These are phyloP conservation scores for Lithophane ornitopus DNA, from an alignment of 2,888 invertebrate genomes.

Conservation along the genomic window DNA sequence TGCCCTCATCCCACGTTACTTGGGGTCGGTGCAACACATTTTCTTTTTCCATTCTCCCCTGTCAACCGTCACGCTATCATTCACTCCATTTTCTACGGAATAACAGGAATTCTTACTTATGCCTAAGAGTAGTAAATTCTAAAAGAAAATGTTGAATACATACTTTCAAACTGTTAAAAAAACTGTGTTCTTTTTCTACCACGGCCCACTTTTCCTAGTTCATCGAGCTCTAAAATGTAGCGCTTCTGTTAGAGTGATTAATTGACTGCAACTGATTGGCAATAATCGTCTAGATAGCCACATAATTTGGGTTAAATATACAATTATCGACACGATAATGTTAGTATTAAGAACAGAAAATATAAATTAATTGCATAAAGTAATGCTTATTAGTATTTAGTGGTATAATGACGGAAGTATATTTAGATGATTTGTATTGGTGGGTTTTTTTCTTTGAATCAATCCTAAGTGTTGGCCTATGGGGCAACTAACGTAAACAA, in stretches of 20 bases:
- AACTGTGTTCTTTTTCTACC: constrained; percentile 2
- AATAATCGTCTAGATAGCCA: constrained; percentile 18
- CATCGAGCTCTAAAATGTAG: constrained; percentile 20
- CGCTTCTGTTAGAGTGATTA: constrained; percentile 9
- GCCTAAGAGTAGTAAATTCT: not conserved
- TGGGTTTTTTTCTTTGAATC: not conserved
- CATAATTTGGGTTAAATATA: constrained; percentile 39
- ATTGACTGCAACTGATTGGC: constrained; percentile 49
- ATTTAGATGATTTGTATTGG: not conserved
- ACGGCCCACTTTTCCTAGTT: constrained; percentile 27
- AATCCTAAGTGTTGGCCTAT: not conserved
- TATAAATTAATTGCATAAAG: not conserved
- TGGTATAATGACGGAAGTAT: too few species aligned
- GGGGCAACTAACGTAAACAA: not conserved
- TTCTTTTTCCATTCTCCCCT: not conserved
- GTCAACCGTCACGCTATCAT: not conserved
- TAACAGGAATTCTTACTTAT: not conserved
- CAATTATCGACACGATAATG: constrained; percentile 33
- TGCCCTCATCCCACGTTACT: not conserved
- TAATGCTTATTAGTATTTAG: not conserved
- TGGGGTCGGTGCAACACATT: not conserved
- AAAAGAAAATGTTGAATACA: not conserved
- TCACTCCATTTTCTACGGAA: not conserved
- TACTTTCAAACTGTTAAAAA: not conserved
- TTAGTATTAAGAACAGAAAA: not conserved